phyloP scores from a whole-genome alignment of 2,113 vertebrate genomes.

The Megalops atlanticus region DNA sequence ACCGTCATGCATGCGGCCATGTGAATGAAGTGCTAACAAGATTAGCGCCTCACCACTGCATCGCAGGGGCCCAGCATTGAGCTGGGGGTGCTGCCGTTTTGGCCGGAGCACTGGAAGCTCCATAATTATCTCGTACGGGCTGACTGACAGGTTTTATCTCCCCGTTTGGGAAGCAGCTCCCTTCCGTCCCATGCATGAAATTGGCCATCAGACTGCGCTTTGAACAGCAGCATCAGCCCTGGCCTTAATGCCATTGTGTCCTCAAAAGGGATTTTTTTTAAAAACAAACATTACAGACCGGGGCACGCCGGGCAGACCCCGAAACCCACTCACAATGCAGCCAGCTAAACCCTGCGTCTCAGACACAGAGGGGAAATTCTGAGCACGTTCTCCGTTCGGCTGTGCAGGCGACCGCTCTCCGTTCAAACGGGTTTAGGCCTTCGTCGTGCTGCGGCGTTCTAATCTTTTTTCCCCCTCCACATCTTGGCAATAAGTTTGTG shows the following conservation, averaged over 20 bases:
- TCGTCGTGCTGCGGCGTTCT: no score
- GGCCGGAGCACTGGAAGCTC: slow-evolving; percentile 28
- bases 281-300: slow-evolving; percentile 50
- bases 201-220: slow-evolving; percentile 63
- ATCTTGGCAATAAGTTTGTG: no score
- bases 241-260: slow-evolving; percentile 58
- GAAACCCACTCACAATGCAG: slow-evolving; percentile 53
- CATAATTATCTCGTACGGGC: slow-evolving; percentile 48
- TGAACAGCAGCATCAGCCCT: slow-evolving; percentile 58
- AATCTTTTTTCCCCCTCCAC: no score
- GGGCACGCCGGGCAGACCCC: slow-evolving; percentile 46
- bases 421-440: no score
- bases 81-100: slow-evolving; percentile 25
- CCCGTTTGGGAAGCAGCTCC: slow-evolving; percentile 40
- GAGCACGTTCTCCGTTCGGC: no score
- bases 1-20: slow-evolving; percentile 46
- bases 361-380: slow-evolving; percentile 2
- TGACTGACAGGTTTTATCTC: slow-evolving; percentile 51
- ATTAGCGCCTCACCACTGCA: slow-evolving; percentile 53
- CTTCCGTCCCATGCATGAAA: slow-evolving; percentile 57
- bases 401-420: no score
- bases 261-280: slow-evolving; percentile 61
- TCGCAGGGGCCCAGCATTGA: slow-evolving; percentile 43
- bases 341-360: slow-evolving; percentile 41
- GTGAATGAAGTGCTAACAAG: slow-evolving; percentile 54